A percentile compares a stretch with the other conserved stretches of the same genome.
phyloP scores from a whole-genome alignment of 2,888 invertebrate genomes.

The Sphaerophoria rueppellii region DNA sequence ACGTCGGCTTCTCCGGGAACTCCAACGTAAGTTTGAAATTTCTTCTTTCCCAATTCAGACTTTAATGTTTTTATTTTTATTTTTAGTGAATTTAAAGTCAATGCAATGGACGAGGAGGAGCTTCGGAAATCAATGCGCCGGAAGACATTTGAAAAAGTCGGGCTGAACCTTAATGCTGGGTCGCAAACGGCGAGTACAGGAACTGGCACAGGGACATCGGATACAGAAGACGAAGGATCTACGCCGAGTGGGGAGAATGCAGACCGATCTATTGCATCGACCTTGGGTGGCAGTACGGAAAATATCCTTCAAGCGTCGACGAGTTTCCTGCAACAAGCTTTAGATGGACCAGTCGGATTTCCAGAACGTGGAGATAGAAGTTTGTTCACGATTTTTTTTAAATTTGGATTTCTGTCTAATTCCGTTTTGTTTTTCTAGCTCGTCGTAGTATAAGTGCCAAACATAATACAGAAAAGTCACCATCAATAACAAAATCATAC shows the following conservation, averaged over 20 bases:
- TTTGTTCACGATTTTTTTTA: conserved; percentile 57
- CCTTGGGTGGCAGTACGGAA: conserved; percentile 90
- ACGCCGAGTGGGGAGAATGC: conserved; percentile 92
- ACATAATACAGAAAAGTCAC: conserved; percentile 81
- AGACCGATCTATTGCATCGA: conserved; percentile 86
- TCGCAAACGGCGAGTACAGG: conserved; percentile 83
- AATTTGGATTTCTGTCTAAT: too few species aligned
- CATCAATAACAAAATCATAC: conserved; percentile 82
- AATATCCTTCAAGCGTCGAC: conserved; percentile 80
- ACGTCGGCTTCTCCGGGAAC: conserved; percentile 81
- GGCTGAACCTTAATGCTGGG: conserved; percentile 82
- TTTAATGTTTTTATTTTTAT: neutral
- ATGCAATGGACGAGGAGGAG: conserved; percentile 94
- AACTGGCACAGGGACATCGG: conserved; percentile 87
- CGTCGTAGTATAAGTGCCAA: conserved; percentile 87
- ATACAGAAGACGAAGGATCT: conserved; percentile 89
- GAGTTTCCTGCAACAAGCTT: conserved; percentile 81
- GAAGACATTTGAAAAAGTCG: conserved; percentile 85
- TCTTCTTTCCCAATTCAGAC: neutral
- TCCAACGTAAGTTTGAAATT: conserved; percentile 80
- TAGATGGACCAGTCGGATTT: conserved; percentile 81
- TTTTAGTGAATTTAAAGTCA: conserved; percentile 91
- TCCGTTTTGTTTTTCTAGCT: conserved; percentile 76
- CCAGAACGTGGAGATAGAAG: conserved; percentile 81
- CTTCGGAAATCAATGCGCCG: conserved; percentile 89